Conservation (phyloP, 2,888 invertebrate genomes). For the Lingula anatina region DNA sequence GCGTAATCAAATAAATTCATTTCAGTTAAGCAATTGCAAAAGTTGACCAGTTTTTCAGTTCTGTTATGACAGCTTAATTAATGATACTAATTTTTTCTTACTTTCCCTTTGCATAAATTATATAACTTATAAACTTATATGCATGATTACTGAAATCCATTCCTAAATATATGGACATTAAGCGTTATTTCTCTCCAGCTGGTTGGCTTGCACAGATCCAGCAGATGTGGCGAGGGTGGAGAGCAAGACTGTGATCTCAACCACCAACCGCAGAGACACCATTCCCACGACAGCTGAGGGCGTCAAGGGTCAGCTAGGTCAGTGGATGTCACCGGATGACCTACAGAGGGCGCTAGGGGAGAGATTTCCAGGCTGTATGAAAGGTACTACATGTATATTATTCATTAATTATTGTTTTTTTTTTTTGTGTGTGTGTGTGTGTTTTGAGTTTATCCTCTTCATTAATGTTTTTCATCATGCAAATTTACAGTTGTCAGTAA, state of each 20-base stretch:
- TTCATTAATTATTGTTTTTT: not conserved
- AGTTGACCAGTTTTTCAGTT: too few species aligned
- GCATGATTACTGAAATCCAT: too few species aligned
- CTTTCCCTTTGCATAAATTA: too few species aligned
- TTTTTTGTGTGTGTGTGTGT: not conserved
- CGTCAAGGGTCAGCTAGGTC: constrained; percentile 80
- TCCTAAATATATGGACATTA: too few species aligned
- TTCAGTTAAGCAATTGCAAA: not conserved
- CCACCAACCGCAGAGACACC: constrained; percentile 72
- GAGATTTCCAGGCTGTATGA: constrained; percentile 74
- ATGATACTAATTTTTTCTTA: too few species aligned
- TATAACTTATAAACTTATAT: too few species aligned
- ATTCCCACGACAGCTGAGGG: constrained; percentile 76
- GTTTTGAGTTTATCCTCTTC: not conserved
- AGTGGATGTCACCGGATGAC: constrained; percentile 83
- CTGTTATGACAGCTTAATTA: too few species aligned
- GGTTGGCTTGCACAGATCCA: constrained; percentile 92
- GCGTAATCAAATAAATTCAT: not conserved
- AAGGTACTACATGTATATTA: constrained; percentile 31
- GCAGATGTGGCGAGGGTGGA: constrained; percentile 97
- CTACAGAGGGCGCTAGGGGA: constrained; percentile 76
- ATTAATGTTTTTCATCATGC: not conserved
- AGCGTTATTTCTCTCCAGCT: constrained; percentile 61
- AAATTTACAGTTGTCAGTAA: not conserved
- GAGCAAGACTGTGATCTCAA: constrained; percentile 90